Conservation (phyloP, 2,797 vertebrate genomes). For the Phalloptychus januarius region DNA sequence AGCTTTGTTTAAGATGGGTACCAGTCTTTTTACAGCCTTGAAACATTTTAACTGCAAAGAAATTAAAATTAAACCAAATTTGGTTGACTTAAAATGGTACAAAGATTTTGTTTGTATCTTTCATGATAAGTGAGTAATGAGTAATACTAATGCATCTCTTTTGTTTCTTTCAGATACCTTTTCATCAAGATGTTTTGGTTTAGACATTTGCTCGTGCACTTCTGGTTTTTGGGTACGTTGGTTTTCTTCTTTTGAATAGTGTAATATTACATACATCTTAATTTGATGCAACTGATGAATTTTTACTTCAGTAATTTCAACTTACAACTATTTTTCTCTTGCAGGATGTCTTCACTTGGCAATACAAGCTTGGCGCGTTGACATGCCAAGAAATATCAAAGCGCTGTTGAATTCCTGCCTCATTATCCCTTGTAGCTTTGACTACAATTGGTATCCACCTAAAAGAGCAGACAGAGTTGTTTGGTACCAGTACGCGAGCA, state of each 20-base stretch:
- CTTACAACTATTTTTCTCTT: not conserved
- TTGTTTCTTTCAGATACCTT: slow-evolving; percentile 19
- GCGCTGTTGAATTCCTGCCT: slow-evolving; percentile 64
- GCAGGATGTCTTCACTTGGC: slow-evolving; percentile 40
- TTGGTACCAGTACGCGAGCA: slow-evolving; percentile 62
- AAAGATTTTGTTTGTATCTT: not conserved
- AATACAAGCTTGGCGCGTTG: slow-evolving; percentile 53
- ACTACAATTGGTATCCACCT: slow-evolving; percentile 50
- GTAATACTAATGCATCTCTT: not conserved
- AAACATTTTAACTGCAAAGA: not conserved
- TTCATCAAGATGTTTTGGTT: slow-evolving; percentile 37
- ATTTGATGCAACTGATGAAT: not conserved
- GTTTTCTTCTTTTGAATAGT: not conserved
- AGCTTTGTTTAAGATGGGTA: not conserved
- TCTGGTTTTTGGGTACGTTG: slow-evolving; percentile 56
- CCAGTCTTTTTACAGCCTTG: not conserved
- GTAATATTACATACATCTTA: not conserved
- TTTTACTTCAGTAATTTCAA: not conserved
- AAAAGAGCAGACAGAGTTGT: slow-evolving; percentile 30
- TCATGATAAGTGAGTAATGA: not conserved
- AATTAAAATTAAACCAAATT: not conserved
- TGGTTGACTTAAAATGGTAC: not conserved
- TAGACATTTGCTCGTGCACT: slow-evolving; percentile 6
- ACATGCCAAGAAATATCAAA: slow-evolving; percentile 44
- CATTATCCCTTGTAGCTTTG: slow-evolving; percentile 69